phyloP scores from a whole-genome alignment of 2,113 vertebrate genomes.

The Athene noctua region DNA sequence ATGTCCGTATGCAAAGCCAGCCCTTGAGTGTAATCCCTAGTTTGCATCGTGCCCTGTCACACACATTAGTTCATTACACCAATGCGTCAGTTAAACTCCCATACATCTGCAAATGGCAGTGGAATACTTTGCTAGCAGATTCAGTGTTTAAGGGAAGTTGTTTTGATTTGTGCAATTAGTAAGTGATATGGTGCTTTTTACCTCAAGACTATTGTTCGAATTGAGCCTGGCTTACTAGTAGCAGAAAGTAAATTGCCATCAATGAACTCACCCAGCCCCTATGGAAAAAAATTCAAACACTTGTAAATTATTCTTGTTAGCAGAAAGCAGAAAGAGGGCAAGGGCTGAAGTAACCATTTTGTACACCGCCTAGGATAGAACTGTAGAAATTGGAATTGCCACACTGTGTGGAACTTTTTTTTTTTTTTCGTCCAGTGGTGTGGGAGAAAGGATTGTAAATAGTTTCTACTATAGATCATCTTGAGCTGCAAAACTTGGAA shows the following conservation, averaged over 20 bases:
- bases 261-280: neutral
- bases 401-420: neutral
- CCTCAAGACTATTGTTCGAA: neutral
- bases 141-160: neutral
- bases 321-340: neutral
- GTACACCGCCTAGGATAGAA: neutral
- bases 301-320: neutral
- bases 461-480: neutral
- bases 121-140: neutral
- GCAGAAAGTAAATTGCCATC: neutral
- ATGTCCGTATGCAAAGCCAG: neutral
- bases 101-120: neutral
- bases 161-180: neutral
- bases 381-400: neutral
- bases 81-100: neutral
- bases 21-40: neutral
- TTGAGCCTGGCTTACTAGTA: neutral
- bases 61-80: neutral
- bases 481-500: constrained; percentile 1
- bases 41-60: neutral
- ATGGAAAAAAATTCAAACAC: neutral
- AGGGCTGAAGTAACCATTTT: neutral
- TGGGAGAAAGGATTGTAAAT: constrained; percentile 10
- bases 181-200: neutral
- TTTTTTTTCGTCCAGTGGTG: neutral